Conservation (phyloP, 2,888 invertebrate genomes). For the Cataglyphis altisquamis region DNA sequence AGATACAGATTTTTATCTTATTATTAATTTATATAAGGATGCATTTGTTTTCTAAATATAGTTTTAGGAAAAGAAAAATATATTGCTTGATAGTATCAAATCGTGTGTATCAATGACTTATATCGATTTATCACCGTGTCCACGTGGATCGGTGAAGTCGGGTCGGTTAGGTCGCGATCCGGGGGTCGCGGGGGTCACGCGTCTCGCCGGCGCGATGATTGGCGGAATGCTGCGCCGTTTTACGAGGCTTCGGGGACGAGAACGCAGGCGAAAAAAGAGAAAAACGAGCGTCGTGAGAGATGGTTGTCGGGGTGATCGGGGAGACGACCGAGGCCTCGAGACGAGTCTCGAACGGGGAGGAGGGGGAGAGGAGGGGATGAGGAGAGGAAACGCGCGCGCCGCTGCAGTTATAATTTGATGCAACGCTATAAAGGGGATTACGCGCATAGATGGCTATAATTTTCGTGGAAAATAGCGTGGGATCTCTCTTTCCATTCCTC, state of each 20-base stretch:
- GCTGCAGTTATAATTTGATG: slow-evolving; percentile 79
- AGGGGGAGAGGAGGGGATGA: neutral
- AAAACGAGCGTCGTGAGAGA: slow-evolving; percentile 32
- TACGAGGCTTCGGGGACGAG: slow-evolving; percentile 75
- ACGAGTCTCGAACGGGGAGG: neutral
- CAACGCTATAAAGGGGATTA: slow-evolving; percentile 78
- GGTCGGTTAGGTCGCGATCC: slow-evolving; percentile 60
- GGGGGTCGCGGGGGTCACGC: slow-evolving; percentile 64
- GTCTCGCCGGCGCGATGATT: slow-evolving; percentile 77
- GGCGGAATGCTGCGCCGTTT: slow-evolving; percentile 78
- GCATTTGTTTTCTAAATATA: neutral
- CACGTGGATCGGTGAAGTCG: slow-evolving; percentile 52
- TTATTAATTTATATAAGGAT: neutral
- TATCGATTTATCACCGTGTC: slow-evolving; percentile 67
- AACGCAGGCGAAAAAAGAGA: slow-evolving; percentile 33
- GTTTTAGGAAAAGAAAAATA: neutral
- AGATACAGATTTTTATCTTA: neutral
- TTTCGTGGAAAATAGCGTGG: slow-evolving; percentile 75
- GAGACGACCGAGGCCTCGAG: slow-evolving; percentile 19
- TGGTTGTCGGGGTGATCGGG: neutral
- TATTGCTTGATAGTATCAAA: neutral
- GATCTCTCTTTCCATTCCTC: slow-evolving; percentile 56
- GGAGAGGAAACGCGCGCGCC: slow-evolving; percentile 64
- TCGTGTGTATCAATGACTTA: slow-evolving; percentile 58
- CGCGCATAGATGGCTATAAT: slow-evolving; percentile 75